These are phyloP conservation scores for Plebejus melissa DNA, from an alignment of 2,888 invertebrate species.

Conservation along the genomic window DNA sequence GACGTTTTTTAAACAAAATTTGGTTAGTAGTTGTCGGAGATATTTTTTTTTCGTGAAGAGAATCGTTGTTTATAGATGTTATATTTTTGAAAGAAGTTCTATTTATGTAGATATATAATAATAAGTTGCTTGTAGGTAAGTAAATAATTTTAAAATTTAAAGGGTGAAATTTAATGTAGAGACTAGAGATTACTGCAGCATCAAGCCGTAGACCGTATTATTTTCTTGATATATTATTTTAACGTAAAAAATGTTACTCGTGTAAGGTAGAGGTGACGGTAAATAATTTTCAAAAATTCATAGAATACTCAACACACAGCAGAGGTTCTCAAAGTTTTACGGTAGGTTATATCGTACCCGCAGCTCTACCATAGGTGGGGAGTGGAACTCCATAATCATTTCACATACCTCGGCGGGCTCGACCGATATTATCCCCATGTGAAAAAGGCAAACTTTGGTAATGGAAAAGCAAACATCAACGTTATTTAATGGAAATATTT, in stretches of 20 bases:
- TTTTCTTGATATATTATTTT: not conserved
- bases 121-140: not conserved
- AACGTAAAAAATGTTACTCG: not conserved
- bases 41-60: not conserved
- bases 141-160: not conserved
- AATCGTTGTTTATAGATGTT: not conserved
- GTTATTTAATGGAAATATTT: constrained; percentile 11
- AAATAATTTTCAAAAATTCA: not conserved
- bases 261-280: not conserved
- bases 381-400: too few species aligned
- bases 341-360: too few species aligned
- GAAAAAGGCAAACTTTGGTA: too few species aligned
- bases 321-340: too few species aligned
- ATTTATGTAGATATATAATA: not conserved
- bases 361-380: too few species aligned
- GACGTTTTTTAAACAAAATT: not conserved
- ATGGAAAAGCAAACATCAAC: too few species aligned
- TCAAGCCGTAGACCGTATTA: not conserved
- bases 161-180: not conserved
- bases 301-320: not conserved
- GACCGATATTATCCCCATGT: too few species aligned
- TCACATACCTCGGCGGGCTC: too few species aligned
- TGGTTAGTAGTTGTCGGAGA: not conserved
- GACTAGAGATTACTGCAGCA: not conserved
- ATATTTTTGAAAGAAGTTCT: not conserved